Base-by-base conservation (phyloP, 2,113 vertebrate species). In the Notarius quadriscutis region DNA sequence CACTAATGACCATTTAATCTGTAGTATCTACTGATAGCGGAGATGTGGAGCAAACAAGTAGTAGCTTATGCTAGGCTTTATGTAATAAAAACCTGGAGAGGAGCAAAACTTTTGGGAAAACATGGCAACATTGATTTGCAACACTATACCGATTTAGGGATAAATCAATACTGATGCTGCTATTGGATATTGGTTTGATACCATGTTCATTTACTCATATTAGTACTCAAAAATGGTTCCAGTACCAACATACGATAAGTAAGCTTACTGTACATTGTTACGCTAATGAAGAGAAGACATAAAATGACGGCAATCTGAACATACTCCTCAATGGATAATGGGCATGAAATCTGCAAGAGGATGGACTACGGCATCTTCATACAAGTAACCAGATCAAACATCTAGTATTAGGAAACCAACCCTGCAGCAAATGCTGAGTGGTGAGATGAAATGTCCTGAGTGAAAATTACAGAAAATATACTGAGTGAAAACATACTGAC, bases 1-100 rank as follows among this genome's bases (percentile, higher is more conserved):
- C 72, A 63, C 81, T 84, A 78, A 87, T 83, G 51, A 15, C 86
- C 60, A 65, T 57, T 77, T 78, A 87, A 78, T 57, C 27, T 87
- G 80, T 41, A 75, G 25, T 63, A 17, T 75, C 4, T 53, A 86
- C 27, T 83, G 18, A 83, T 50, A 51, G 53, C 53, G 51, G 77
- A 71, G 30, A 60, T 81, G 11, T 30, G 48, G 86, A 65, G 41
- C 7, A 65, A 65, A 4, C 1, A 67, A 62, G 53, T 86, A 72
- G 50, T 69, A 62, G 57, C n/a, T 74, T 9, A 65, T 22, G 30
- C 34, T 62, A 83, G 63, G 20, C 15, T 80, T 55, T 82, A 9
- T 15, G 27, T 51, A 30, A 81, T 53, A 25, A 34, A 79, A 53
- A 63, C 48, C 55, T 63, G 34, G 72, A 50, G 9, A 75, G 30